Percentiles rank a stretch among this genome's conserved stretches.
Evolutionary conservation across 2,888 invertebrate genomes (phyloP).

Genomic region (Neocrepidodera transversa): DNA sequence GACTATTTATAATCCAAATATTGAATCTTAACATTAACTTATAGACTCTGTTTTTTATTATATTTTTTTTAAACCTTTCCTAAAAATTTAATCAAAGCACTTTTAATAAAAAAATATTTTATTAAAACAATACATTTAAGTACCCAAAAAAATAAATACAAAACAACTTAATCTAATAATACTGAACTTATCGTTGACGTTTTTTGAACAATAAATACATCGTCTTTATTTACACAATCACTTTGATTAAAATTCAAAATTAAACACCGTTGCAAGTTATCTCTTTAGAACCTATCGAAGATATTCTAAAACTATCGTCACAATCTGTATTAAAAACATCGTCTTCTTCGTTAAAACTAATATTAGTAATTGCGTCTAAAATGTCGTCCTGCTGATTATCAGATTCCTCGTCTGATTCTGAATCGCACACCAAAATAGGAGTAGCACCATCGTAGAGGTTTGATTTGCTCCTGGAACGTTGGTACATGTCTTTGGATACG

Average conservation of each 20-base stretch:
- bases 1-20: too few relatives aligned
- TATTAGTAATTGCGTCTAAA: constrained; percentile 44
- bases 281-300: constrained; percentile 40
- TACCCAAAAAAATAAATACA: constrained; percentile 26
- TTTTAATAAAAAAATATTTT: constrained; percentile 23
- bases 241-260: neutral
- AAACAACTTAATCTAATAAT: constrained; percentile 37
- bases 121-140: constrained; percentile 19
- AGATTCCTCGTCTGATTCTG: constrained; percentile 55
- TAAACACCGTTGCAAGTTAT: constrained; percentile 27
- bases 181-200: constrained; percentile 32
- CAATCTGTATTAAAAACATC: constrained; percentile 48
- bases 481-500: constrained; percentile 64
- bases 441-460: constrained; percentile 65
- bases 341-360: constrained; percentile 40
- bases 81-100: too few relatives aligned
- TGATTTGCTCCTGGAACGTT: constrained; percentile 62
- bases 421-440: constrained; percentile 64
- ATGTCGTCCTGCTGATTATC: constrained; percentile 43
- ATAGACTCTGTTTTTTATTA: too few relatives aligned
- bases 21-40: too few relatives aligned
- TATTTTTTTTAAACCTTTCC: too few relatives aligned
- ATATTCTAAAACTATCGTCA: constrained; percentile 43
- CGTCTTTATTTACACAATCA: neutral
- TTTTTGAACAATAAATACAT: constrained; percentile 14